These are phyloP conservation scores for Paedocypris sp. DNA, from an alignment of 2,113 vertebrate species.

Conservation along the genomic window DNA sequence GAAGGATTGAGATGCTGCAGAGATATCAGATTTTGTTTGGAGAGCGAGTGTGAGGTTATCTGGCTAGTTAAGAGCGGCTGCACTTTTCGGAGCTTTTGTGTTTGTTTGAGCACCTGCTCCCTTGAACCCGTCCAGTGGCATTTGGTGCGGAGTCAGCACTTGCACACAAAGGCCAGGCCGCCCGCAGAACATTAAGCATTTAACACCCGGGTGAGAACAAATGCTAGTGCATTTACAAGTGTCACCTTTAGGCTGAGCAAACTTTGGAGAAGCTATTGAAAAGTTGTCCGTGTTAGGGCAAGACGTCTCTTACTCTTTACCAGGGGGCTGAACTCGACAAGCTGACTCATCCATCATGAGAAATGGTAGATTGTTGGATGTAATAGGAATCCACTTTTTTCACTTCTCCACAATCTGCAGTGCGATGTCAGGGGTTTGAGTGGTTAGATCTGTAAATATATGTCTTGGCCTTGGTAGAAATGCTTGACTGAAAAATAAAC, in stretches of 20 bases:
- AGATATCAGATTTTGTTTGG: conserved; percentile 4
- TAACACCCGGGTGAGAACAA: conserved; percentile 4
- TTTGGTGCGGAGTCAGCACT: neutral
- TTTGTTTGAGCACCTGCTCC: neutral
- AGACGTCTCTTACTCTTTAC: neutral
- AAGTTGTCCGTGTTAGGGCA: neutral
- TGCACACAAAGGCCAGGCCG: neutral
- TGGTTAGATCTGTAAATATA: too few species aligned
- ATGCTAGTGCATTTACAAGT: neutral
- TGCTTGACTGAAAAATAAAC: too few species aligned
- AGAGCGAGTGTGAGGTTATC: conserved; percentile 12
- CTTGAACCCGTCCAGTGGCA: neutral
- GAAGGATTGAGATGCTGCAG: neutral
- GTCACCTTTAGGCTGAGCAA: neutral
- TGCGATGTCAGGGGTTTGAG: too few species aligned
- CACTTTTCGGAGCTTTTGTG: neutral
- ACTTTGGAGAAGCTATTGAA: neutral
- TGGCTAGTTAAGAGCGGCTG: neutral
- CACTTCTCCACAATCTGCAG: too few species aligned
- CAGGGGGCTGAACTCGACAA: neutral
- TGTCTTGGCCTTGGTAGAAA: too few species aligned
- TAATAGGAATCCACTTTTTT: neutral
- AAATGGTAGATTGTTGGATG: neutral
- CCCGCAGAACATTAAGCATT: conserved; percentile 12
- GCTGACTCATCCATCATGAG: neutral